A percentile compares a stretch with the other conserved stretches of the same genome.
phyloP scores from a whole-genome alignment of 1,140 invertebrate species.

The Nasonia giraulti region DNA sequence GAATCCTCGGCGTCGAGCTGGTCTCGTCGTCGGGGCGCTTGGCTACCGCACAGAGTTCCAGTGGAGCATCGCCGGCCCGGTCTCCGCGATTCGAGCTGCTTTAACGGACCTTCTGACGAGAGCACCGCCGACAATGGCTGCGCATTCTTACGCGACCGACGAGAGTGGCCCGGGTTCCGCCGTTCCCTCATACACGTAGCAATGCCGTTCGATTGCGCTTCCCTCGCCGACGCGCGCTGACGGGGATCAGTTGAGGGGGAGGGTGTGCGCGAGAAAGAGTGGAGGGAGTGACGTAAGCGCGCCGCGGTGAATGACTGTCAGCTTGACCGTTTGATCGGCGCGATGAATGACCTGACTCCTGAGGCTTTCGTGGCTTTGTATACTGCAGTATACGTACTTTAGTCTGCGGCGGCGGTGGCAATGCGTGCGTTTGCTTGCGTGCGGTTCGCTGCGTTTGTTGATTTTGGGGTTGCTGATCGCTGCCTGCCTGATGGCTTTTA shows the following conservation, averaged over 20 bases:
- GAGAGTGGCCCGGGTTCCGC: constrained; percentile 66
- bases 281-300: constrained; percentile 13
- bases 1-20: constrained; percentile 1
- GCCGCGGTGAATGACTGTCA: constrained; percentile 46
- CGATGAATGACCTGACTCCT: constrained; percentile 28
- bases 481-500: neutral
- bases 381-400: too few relatives aligned
- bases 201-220: constrained; percentile 27
- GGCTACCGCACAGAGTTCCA: constrained; percentile 18
- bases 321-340: constrained; percentile 10
- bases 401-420: neutral
- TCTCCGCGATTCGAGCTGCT: constrained; percentile 52
- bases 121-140: constrained; percentile 75
- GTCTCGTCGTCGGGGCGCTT: neutral
- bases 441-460: constrained; percentile 12
- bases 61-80: constrained; percentile 52
- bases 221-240: neutral
- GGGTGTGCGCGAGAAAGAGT: neutral
- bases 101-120: constrained; percentile 44
- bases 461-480: neutral
- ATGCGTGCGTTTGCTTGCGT: too few relatives aligned
- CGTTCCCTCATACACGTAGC: constrained; percentile 57
- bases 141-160: constrained; percentile 71
- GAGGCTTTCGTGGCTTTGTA: too few relatives aligned
- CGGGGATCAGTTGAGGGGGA: neutral